phyloP scores from a whole-genome alignment of 2,888 invertebrate species.

The Busseola fusca region DNA sequence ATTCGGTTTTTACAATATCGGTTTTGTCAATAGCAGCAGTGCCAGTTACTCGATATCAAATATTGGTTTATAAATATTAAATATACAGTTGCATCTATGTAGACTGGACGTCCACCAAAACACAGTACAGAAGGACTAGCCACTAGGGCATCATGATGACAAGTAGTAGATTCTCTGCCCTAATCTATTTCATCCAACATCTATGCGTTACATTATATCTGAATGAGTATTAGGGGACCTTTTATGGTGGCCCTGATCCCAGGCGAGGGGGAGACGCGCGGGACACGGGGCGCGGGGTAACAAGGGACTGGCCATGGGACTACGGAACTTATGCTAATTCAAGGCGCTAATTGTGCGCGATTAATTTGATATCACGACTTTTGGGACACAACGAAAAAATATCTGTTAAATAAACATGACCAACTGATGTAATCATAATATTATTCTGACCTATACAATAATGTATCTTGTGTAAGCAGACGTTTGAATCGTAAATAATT shows the following conservation, averaged over 20 bases:
- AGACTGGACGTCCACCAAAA: no score
- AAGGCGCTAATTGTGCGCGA: slow-evolving; percentile 42
- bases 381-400: slow-evolving; percentile 20
- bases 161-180: slow-evolving; percentile 17
- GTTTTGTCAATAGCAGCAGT: not conserved
- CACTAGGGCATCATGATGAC: not conserved
- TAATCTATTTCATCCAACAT: slow-evolving; percentile 12
- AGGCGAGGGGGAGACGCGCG: no score
- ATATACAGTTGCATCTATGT: not conserved
- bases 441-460: slow-evolving; percentile 1
- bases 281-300: not conserved
- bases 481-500: slow-evolving; percentile 24
- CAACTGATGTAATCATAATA: not conserved
- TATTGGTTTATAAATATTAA: not conserved
- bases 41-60: not conserved
- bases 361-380: slow-evolving; percentile 25
- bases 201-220: slow-evolving; percentile 26
- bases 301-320: slow-evolving; percentile 1
- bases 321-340: slow-evolving; percentile 39
- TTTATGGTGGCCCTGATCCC: slow-evolving; percentile 33
- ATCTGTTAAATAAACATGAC: slow-evolving; percentile 1
- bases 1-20: not conserved
- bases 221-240: slow-evolving; percentile 24
- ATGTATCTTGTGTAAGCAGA: slow-evolving; percentile 16
- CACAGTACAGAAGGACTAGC: no score